These are phyloP conservation scores for Hetaerina titia DNA, from an alignment of 2,888 invertebrate genomes.

Conservation along the genomic window DNA sequence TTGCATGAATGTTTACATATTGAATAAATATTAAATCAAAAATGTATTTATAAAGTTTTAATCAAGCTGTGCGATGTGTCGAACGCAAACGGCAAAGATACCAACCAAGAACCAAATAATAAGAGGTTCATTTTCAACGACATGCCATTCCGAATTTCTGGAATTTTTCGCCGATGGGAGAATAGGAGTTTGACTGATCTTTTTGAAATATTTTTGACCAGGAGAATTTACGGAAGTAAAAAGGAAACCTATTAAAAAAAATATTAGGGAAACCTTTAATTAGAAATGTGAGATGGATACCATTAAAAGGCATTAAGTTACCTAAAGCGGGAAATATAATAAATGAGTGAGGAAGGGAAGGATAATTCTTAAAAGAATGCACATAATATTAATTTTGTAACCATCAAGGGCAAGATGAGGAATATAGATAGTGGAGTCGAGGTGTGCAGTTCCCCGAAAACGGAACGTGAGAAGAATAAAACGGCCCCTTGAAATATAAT, in stretches of 20 bases:
- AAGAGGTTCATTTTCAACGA: too few species aligned
- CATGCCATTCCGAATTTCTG: too few species aligned
- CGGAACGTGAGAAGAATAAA: not conserved
- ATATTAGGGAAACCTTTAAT: not conserved
- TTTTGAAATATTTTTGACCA: too few species aligned
- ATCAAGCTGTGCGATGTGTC: too few species aligned
- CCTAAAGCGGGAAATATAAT: not conserved
- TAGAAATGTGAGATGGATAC: not conserved
- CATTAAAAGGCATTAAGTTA: not conserved
- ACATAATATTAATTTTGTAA: not conserved
- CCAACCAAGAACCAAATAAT: too few species aligned
- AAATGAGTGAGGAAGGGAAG: not conserved
- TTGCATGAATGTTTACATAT: too few species aligned
- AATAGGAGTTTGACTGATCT: too few species aligned
- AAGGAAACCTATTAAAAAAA: conserved; percentile 1
- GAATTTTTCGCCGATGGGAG: too few species aligned
- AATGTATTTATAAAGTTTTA: too few species aligned
- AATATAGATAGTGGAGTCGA: not conserved
- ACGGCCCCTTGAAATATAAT: not conserved
- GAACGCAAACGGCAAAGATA: too few species aligned
- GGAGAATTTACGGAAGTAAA: not conserved
- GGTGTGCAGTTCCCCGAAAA: conserved; percentile 4
- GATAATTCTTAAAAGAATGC: not conserved
- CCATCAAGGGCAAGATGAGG: not conserved
- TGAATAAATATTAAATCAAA: too few species aligned